phyloP scores from a whole-genome alignment of 2,888 invertebrate species.

The Drosophila meridiana region DNA sequence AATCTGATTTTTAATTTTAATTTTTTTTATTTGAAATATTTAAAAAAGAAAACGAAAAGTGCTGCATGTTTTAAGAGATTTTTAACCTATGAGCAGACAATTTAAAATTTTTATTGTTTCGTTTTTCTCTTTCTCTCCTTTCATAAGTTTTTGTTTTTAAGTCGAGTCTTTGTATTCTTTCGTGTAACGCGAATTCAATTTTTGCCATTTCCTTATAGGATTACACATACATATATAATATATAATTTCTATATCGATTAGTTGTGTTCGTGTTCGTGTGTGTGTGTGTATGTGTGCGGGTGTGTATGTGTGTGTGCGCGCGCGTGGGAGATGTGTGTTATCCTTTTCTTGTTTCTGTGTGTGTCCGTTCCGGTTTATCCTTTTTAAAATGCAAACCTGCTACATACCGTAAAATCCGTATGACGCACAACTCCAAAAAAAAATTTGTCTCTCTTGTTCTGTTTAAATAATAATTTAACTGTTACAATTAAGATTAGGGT shows the following conservation, averaged over 20 bases:
- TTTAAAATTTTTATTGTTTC: conserved; percentile 38
- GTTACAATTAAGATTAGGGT: conserved; percentile 67
- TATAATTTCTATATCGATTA: conserved; percentile 67
- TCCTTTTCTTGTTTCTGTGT: conserved; percentile 26
- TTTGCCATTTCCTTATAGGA: conserved; percentile 70
- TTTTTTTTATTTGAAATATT: conserved; percentile 57
- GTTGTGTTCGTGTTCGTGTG: conserved; percentile 28
- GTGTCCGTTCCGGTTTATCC: conserved; percentile 15
- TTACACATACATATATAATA: conserved; percentile 61
- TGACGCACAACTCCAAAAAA: conserved; percentile 38
- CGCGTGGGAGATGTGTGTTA: conserved; percentile 15
- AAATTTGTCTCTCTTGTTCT: conserved; percentile 19
- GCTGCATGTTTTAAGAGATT: conserved; percentile 33
- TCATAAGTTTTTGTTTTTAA: conserved; percentile 48
- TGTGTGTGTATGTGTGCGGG: conserved; percentile 5
- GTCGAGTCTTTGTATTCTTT: conserved; percentile 72
- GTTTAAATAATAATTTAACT: conserved; percentile 77
- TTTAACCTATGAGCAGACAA: conserved; percentile 74
- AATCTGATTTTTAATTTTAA: conserved; percentile 37
- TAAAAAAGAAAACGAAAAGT: conserved; percentile 40
- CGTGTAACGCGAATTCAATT: conserved; percentile 73
- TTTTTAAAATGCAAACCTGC: conserved; percentile 63
- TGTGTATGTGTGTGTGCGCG: background rate
- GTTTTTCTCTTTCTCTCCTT: conserved; percentile 22
- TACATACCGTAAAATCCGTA: conserved; percentile 34